Evolutionary conservation across 2,888 invertebrate species (phyloP).

Genomic region (Perizoma flavofasciatum): DNA sequence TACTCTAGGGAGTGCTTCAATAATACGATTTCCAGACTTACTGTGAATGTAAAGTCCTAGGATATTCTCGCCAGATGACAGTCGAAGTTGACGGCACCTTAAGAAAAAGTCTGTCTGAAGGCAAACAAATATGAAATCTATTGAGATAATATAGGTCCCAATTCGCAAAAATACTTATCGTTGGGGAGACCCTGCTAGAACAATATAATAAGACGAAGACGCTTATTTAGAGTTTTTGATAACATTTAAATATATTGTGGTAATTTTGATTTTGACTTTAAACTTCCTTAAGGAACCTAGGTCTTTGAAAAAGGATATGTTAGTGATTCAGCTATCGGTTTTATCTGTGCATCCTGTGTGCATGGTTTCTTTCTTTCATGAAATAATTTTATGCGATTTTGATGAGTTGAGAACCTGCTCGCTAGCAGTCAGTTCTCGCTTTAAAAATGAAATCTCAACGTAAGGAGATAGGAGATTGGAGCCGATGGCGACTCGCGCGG

Average conservation of each 20-base stretch:
- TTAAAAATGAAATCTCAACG: constrained; percentile 49
- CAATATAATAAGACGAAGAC: too few species aligned
- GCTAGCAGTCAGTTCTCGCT: constrained; percentile 18
- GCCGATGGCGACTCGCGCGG: constrained; percentile 47
- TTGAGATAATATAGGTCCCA: background rate
- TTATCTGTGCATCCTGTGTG: too few species aligned
- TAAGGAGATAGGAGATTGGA: constrained; percentile 69
- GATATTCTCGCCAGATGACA: constrained; percentile 71
- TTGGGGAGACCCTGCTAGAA: too few species aligned
- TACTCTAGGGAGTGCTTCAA: constrained; percentile 61
- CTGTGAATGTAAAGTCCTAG: constrained; percentile 67
- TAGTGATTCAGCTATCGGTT: too few species aligned
- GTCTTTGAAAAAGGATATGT: too few species aligned
- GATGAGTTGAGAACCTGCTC: constrained; percentile 3
- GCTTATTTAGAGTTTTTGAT: too few species aligned
- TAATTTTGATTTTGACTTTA: too few species aligned
- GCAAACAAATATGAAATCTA: background rate
- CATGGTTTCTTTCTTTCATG: too few species aligned
- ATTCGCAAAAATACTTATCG: background rate
- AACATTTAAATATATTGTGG: too few species aligned
- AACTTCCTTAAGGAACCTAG: too few species aligned
- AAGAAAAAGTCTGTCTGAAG: constrained; percentile 15
- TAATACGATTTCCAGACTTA: constrained; percentile 70
- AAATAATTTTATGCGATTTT: background rate
- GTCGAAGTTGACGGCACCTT: constrained; percentile 47